These are phyloP conservation scores for Chamaetylas fuelleborni DNA, from an alignment of 2,113 vertebrate species.

Conservation along the genomic window DNA sequence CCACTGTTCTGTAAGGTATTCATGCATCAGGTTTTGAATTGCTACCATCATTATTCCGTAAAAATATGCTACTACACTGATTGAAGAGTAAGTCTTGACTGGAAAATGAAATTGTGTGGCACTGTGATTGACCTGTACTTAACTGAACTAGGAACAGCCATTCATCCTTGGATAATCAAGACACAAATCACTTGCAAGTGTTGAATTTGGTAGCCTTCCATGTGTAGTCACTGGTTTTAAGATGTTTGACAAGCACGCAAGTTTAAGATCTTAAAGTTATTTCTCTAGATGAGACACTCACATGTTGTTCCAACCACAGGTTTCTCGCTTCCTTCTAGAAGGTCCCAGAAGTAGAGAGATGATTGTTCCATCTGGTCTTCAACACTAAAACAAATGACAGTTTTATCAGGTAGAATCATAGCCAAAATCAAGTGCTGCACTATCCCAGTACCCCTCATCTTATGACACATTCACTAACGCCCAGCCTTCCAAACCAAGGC, in stretches of 20 bases:
- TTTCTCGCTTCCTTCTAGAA: conserved; percentile 90
- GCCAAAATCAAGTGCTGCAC: neutral
- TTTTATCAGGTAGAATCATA: neutral
- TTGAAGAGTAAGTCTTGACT: neutral
- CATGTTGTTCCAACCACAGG: conserved; percentile 91
- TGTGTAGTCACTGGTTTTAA: neutral
- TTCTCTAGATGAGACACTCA: conserved; percentile 70
- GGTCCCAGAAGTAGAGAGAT: conserved; percentile 84
- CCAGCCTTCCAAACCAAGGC: neutral
- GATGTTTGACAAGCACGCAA: neutral
- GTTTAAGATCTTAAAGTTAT: neutral
- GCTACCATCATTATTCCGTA: neutral
- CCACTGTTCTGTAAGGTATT: neutral
- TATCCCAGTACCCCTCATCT: neutral
- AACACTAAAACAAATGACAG: conserved; percentile 66
- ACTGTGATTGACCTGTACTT: neutral
- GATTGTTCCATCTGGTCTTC: conserved; percentile 90
- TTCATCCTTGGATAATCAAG: rapidly evolving
- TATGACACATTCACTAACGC: neutral
- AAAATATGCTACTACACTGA: neutral
- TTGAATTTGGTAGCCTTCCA: neutral
- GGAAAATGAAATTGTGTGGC: neutral
- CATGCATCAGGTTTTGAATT: neutral
- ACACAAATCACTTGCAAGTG: neutral
- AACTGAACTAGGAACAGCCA: neutral